These are phyloP conservation scores for Oryzias melastigma DNA, from an alignment of 2,113 vertebrate species.

Conservation along the genomic window DNA sequence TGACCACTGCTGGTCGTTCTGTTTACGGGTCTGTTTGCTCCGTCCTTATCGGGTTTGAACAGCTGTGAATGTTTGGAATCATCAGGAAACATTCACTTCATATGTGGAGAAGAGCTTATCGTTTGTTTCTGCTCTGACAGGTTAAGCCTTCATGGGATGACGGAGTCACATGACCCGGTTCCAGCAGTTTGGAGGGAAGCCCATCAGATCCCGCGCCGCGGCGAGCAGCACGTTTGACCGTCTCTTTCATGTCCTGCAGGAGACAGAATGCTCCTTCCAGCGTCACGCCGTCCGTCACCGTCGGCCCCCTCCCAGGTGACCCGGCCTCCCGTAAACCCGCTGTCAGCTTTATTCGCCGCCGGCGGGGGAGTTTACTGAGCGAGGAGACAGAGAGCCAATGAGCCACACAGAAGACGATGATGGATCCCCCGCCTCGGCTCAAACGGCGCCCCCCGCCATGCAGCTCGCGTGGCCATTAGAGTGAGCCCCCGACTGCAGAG, in stretches of 20 bases:
- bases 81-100: too few relatives aligned
- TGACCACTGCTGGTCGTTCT: too few relatives aligned
- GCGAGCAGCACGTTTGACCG: constrained; percentile 6
- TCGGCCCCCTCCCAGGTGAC: constrained; percentile 50
- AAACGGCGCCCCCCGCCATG: constrained; percentile 59
- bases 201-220: constrained; percentile 9
- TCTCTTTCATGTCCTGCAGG: constrained; percentile 11
- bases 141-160: too few relatives aligned
- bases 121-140: too few relatives aligned
- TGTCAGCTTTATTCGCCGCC: constrained; percentile 69
- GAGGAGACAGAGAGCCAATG: constrained; percentile 52
- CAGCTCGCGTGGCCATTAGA: constrained; percentile 56
- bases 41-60: too few relatives aligned
- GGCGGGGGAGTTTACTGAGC: constrained; percentile 55
- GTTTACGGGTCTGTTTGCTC: too few relatives aligned
- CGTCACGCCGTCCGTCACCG: constrained; percentile 57
- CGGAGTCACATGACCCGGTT: neutral
- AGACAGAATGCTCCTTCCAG: constrained; percentile 63
- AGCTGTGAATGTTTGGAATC: too few relatives aligned
- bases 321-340: constrained; percentile 52
- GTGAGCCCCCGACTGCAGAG: constrained; percentile 48
- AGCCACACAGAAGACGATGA: constrained; percentile 66
- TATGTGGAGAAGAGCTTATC: too few relatives aligned
- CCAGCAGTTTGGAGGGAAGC: constrained; percentile 2
- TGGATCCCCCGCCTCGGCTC: constrained; percentile 65